Evolutionary conservation across 2,113 vertebrate species (phyloP), one percentile per base, ranked within the genome.

Genomic region (Myrmecobius fasciatus): DNA sequence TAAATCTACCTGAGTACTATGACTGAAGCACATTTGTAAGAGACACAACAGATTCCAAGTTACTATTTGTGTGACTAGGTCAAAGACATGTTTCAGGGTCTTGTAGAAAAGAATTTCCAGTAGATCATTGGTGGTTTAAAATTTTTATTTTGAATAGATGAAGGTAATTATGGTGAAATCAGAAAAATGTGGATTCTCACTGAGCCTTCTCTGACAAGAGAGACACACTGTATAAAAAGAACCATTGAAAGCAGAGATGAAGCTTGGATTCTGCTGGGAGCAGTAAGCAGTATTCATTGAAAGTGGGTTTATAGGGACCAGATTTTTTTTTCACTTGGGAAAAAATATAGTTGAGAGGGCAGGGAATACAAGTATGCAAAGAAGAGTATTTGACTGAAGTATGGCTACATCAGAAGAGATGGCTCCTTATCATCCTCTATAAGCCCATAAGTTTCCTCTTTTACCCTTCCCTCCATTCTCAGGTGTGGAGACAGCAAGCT

Each of bases 91-190:
- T 43, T 51, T 47, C 26, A 3, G 36, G 25, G 52, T 43, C 91
- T 28, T 31, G 7, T 47, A 60, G 53, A 92, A 54, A 89, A 25
- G 3, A 49, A 3, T 54, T 20, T 20, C 8, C 67, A 24, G 67
- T 89, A 17, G 53, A 14, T 8, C 5, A 0, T 20, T 60, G 92
- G 11, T 3, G 1, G 3, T 6, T 3, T 10, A 25, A 54, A 25
- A 28, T 36, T 8, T 1, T 10, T 25, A 3, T 12, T 49, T 20
- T 7, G 0, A 0, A 43, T 67, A 47, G 20, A 52, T 24, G 11
- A 0, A 36, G 51, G 5, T 3, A 5, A 46, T 51, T 46, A 28
- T 47, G 9, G 1, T 9, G 0, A 10, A 6, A 28, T 26, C 0
- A 43, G 91, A 31, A 91, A 14, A 46, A 2, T 3, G 48, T 47